phyloP scores from a whole-genome alignment of 2,797 vertebrate species.

The Macroramphosus scolopax region DNA sequence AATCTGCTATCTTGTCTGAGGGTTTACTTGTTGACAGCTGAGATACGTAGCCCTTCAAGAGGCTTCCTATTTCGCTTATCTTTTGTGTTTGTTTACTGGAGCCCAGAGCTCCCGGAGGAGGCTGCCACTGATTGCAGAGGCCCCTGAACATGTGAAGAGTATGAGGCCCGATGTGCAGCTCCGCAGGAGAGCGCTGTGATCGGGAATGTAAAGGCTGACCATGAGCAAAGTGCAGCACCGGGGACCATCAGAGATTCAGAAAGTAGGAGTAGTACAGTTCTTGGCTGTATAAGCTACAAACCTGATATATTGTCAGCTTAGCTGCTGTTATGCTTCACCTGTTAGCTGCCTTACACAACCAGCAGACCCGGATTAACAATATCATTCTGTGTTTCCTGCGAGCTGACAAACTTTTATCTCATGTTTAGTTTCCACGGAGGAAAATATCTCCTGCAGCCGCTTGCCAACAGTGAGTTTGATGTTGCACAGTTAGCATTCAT shows the following conservation, averaged over 20 bases:
- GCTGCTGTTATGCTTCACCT: too few relatives aligned
- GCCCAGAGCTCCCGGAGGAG: conserved; percentile 71
- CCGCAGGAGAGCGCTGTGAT: conserved; percentile 84
- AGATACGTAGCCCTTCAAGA: conserved; percentile 64
- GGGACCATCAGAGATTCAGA: too few relatives aligned
- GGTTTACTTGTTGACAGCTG: conserved; percentile 56
- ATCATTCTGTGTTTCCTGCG: too few relatives aligned
- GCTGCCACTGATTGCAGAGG: conserved; percentile 77
- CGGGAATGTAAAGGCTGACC: conserved; percentile 87
- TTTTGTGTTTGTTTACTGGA: conserved; percentile 75
- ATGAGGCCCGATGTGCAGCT: conserved; percentile 87
- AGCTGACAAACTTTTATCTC: too few relatives aligned
- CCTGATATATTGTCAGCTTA: too few relatives aligned
- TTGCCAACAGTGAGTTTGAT: too few relatives aligned
- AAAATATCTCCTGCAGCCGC: background rate
- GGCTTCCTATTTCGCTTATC: conserved; percentile 23
- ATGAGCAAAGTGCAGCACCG: conserved; percentile 77
- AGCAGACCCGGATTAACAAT: too few relatives aligned
- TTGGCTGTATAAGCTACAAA: too few relatives aligned
- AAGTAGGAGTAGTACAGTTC: too few relatives aligned
- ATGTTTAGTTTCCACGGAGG: conserved; percentile 1
- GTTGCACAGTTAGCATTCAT: background rate
- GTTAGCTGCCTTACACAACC: too few relatives aligned
- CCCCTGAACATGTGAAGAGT: conserved; percentile 82
- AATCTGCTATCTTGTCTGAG: conserved; percentile 62